Conservation (phyloP, 2,888 invertebrate species). For the Rotaria magnacalcarata region DNA sequence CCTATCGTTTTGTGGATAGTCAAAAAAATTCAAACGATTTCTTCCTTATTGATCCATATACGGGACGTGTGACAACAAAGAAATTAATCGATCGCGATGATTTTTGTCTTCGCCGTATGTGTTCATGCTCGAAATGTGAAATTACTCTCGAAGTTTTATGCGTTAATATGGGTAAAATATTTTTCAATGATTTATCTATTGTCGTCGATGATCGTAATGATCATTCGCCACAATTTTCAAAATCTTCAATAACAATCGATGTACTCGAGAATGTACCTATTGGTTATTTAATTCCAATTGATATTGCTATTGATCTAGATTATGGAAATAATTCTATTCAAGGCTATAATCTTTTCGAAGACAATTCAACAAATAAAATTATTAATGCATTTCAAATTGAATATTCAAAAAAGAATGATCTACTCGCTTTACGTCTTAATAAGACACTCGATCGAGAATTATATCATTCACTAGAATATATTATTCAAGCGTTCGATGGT, state of each 20-base stretch:
- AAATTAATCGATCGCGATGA: constrained; percentile 28
- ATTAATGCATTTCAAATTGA: background rate
- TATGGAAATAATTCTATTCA: constrained; percentile 26
- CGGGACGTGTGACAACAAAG: constrained; percentile 15
- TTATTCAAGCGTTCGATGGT: background rate
- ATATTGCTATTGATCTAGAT: background rate
- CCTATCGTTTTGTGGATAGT: background rate
- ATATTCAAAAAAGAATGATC: background rate
- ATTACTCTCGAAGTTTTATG: background rate
- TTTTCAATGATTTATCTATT: background rate
- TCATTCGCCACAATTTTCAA: background rate
- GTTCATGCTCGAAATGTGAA: background rate
- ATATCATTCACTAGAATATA: background rate
- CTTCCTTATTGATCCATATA: constrained; percentile 27
- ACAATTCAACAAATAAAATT: background rate
- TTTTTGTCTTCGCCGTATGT: background rate
- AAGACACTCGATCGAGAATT: background rate
- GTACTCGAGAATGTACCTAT: constrained; percentile 6
- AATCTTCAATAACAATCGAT: background rate
- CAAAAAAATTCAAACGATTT: background rate
- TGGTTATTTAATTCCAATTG: constrained; percentile 1
- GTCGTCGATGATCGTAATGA: background rate
- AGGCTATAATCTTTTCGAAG: background rate
- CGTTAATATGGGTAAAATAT: background rate
- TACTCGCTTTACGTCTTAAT: background rate